Conservation (phyloP, 1,140 invertebrate genomes). For the Magallana ariakensis region DNA sequence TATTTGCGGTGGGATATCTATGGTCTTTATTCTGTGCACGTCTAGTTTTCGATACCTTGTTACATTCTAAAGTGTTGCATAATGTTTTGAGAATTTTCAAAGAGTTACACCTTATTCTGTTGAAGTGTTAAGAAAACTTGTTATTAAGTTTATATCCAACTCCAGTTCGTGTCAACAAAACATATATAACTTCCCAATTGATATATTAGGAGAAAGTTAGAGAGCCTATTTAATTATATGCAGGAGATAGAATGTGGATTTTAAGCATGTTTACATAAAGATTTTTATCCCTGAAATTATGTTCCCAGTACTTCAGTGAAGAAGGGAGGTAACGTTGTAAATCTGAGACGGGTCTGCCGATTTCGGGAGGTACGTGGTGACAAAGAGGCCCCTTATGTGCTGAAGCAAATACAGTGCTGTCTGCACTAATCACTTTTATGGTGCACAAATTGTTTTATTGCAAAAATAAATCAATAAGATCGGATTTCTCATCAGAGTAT, state of each 20-base stretch:
- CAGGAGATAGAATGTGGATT: conserved; percentile 1
- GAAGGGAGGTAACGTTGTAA: conserved; percentile 13
- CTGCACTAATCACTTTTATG: conserved; percentile 31
- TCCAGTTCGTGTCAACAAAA: not conserved
- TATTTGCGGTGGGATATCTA: too few relatives aligned
- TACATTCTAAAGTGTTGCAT: not conserved
- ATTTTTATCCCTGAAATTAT: conserved; percentile 24
- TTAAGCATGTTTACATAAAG: conserved; percentile 15
- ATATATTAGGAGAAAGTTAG: conserved; percentile 4
- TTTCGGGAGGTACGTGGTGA: not conserved
- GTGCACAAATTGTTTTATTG: conserved; percentile 36
- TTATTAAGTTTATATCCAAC: not conserved
- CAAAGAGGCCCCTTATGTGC: not conserved
- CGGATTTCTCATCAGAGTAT: not conserved
- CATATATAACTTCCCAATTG: not conserved
- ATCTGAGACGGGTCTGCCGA: not conserved
- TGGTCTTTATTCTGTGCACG: too few relatives aligned
- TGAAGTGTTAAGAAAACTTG: not conserved
- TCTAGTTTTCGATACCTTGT: too few relatives aligned
- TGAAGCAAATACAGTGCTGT: not conserved
- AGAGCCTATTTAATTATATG: conserved; percentile 5
- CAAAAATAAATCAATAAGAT: conserved; percentile 34
- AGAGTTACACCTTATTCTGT: not conserved
- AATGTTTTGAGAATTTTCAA: not conserved
- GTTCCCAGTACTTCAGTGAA: conserved; percentile 2